Conservation (phyloP, 1,140 invertebrate genomes). For the Amphibalanus amphitrite region DNA sequence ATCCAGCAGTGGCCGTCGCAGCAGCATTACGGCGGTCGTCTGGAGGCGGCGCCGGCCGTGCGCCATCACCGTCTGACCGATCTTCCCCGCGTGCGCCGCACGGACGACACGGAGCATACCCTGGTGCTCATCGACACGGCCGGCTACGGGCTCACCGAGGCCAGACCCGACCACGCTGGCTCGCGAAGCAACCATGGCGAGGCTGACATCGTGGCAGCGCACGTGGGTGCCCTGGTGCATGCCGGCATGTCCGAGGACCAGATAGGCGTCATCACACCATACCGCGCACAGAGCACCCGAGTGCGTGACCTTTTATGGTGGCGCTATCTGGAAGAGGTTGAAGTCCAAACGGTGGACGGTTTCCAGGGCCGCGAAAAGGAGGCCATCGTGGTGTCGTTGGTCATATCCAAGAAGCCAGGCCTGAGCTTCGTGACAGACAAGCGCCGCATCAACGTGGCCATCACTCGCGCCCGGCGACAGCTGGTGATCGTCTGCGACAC, state of each 20-base stretch:
- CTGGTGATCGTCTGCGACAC: constrained; percentile 37
- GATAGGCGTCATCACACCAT: constrained; percentile 42
- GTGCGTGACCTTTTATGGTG: constrained; percentile 24
- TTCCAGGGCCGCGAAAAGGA: constrained; percentile 46
- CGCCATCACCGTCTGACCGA: too few species aligned
- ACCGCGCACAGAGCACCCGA: constrained; percentile 31
- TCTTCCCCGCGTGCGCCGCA: too few species aligned
- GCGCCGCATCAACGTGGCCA: constrained; percentile 41
- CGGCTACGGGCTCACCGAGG: constrained; percentile 33
- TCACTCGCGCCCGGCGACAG: constrained; percentile 39
- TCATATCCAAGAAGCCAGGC: constrained; percentile 29
- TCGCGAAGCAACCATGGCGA: constrained; percentile 41
- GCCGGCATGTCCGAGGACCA: constrained; percentile 30
- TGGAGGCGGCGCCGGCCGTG: constrained; percentile 26
- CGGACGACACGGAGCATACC: constrained; percentile 13
- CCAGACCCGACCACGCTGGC: constrained; percentile 33
- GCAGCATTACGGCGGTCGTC: constrained; percentile 30
- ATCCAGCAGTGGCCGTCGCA: constrained; percentile 42
- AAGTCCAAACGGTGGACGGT: constrained; percentile 41
- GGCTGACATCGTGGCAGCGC: constrained; percentile 32
- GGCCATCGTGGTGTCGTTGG: constrained; percentile 36
- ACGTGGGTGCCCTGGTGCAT: constrained; percentile 31
- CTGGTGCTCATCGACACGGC: constrained; percentile 36
- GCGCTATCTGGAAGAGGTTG: constrained; percentile 28
- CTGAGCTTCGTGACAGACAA: constrained; percentile 42